These are phyloP conservation scores for Oryzias melastigma DNA, from an alignment of 2,113 vertebrate genomes.

Conservation along the genomic window DNA sequence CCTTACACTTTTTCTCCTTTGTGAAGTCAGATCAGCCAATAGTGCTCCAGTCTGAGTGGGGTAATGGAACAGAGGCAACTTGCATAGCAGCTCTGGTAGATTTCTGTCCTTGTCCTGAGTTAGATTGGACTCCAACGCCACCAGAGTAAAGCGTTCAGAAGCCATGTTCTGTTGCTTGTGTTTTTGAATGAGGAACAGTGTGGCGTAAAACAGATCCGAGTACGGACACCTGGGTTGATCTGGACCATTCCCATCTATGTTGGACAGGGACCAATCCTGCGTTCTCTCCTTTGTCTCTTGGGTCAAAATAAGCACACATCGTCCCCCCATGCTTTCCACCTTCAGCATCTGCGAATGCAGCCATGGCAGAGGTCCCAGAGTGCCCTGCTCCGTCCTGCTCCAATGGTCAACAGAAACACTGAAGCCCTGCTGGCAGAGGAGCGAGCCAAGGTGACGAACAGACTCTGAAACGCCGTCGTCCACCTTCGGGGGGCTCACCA, in stretches of 20 bases:
- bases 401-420: conserved; percentile 83
- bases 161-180: conserved; percentile 60
- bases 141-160: conserved; percentile 74
- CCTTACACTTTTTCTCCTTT: conserved; percentile 12
- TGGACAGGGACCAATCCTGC: conserved; percentile 61
- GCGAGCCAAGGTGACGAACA: conserved; percentile 71
- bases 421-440: conserved; percentile 76
- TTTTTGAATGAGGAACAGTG: conserved; percentile 76
- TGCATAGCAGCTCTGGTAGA: conserved; percentile 74
- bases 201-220: conserved; percentile 77
- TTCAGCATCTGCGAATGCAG: conserved; percentile 79
- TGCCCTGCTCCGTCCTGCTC: conserved; percentile 74
- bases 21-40: conserved; percentile 62
- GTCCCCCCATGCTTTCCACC: conserved; percentile 67
- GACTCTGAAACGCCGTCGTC: conserved; percentile 54
- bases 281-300: conserved; percentile 67
- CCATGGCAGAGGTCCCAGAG: conserved; percentile 83
- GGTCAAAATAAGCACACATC: conserved; percentile 81
- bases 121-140: conserved; percentile 71
- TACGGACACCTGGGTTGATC: conserved; percentile 50
- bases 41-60: conserved; percentile 79
- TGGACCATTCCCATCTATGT: not conserved
- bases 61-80: conserved; percentile 77
- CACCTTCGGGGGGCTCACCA: conserved; percentile 82
- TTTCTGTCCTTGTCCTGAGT: not conserved